Evolutionary conservation across 2,888 invertebrate genomes (phyloP).

Genomic region (Oligia strigilis): DNA sequence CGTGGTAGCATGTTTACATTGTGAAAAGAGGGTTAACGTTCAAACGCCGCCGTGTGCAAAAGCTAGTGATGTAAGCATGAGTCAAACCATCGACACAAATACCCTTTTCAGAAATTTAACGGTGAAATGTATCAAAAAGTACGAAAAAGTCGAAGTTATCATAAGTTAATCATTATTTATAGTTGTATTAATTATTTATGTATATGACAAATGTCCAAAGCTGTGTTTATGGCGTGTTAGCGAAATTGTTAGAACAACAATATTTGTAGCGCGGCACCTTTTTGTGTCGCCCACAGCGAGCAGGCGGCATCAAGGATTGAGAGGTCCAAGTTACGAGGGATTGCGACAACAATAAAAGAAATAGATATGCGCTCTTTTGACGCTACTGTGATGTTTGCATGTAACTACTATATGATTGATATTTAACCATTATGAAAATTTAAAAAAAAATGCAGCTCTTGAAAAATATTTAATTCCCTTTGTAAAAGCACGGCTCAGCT

Average conservation of each 20-base stretch:
- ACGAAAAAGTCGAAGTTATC: conserved; percentile 35
- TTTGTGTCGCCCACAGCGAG: conserved; percentile 73
- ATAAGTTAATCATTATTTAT: conserved; percentile 65
- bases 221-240: conserved; percentile 64
- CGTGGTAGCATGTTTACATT: conserved; percentile 55
- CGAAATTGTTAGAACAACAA: conserved; percentile 76
- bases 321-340: conserved; percentile 53
- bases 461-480: not conserved
- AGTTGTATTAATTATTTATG: conserved; percentile 55
- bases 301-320: conserved; percentile 64
- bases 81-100: conserved; percentile 58
- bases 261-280: conserved; percentile 75
- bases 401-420: not conserved
- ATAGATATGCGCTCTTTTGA: not conserved
- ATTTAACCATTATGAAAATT: not conserved
- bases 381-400: not conserved
- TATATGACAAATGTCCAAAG: conserved; percentile 66
- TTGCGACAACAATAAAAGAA: not conserved
- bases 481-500: not conserved
- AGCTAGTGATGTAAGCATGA: conserved; percentile 63
- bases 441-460: not conserved
- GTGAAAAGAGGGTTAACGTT: conserved; percentile 61
- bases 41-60: conserved; percentile 67
- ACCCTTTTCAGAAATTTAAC: conserved; percentile 64
- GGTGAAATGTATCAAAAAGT: conserved; percentile 58